Percentiles rank a stretch among this genome's conserved stretches.
These are phyloP conservation scores for Ardeotis arabs DNA, from an alignment of 2,113 vertebrate species.

Conservation along the genomic window DNA sequence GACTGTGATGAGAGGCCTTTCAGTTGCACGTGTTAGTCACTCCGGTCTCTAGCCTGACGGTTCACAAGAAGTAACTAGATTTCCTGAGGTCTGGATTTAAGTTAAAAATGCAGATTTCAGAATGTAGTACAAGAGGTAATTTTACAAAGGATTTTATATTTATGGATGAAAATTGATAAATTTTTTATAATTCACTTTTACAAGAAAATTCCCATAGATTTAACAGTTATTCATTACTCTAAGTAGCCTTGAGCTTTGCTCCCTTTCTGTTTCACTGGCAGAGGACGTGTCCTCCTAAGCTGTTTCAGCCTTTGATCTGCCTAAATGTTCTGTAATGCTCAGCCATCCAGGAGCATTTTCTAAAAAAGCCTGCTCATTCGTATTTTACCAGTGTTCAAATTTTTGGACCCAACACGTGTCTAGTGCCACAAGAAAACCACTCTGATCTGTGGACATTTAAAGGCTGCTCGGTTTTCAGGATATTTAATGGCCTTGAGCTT, in stretches of 20 bases:
- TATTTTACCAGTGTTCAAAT: not conserved
- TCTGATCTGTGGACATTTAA: not conserved
- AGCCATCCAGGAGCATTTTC: not conserved
- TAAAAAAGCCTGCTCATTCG: not conserved
- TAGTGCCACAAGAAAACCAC: not conserved
- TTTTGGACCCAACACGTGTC: not conserved
- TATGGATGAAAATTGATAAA: constrained; percentile 51
- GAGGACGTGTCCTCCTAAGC: not conserved
- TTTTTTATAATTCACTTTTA: constrained; percentile 58
- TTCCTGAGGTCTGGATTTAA: not conserved
- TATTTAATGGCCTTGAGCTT: not conserved
- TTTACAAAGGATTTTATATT: constrained; percentile 45
- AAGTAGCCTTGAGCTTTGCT: constrained; percentile 12
- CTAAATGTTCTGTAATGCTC: not conserved
- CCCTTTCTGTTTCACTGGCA: not conserved
- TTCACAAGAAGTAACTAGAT: not conserved
- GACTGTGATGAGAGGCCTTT: not conserved
- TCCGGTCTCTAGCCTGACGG: not conserved
- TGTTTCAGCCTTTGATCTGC: not conserved
- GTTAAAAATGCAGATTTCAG: constrained; percentile 59
- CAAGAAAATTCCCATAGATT: constrained; percentile 30
- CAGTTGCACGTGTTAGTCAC: not conserved
- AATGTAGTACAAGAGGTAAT: constrained; percentile 16
- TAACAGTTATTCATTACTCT: constrained; percentile 33
- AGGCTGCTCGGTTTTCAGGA: not conserved